Evolutionary conservation across 2,888 invertebrate species (phyloP).

Genomic region (Harmothoe impar): DNA sequence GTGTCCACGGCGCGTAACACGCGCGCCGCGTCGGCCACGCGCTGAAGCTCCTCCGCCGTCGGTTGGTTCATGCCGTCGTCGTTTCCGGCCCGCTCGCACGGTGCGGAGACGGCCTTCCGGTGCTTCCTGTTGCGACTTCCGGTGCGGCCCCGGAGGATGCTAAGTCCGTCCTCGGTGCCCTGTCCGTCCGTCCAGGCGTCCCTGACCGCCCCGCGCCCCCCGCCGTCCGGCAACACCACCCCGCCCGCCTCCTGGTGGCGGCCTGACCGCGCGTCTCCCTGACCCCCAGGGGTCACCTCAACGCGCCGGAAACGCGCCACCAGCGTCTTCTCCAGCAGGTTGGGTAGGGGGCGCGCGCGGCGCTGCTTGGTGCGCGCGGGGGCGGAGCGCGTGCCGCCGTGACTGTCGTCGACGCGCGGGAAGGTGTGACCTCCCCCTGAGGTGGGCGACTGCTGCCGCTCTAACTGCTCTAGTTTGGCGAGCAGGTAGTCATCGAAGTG

Average conservation of each 20-base stretch:
- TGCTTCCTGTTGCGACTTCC: not conserved
- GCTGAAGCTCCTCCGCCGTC: not conserved
- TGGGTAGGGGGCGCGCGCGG: not conserved
- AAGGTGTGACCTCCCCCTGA: not conserved
- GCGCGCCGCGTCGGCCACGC: not conserved
- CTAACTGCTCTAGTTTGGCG: slow-evolving; percentile 26
- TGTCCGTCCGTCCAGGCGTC: not conserved
- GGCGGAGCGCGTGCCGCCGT: not conserved
- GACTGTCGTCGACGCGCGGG: not conserved
- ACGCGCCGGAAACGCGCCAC: slow-evolving; percentile 36
- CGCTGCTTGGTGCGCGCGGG: not conserved
- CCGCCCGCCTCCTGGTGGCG: not conserved
- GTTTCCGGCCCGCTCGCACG: not conserved
- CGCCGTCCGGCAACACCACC: not conserved
- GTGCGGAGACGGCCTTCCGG: slow-evolving; percentile 38
- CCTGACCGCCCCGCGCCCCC: not conserved
- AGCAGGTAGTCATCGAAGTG: slow-evolving; percentile 56
- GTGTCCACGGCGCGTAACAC: not conserved
- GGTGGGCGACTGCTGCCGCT: not conserved
- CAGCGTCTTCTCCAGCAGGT: slow-evolving; percentile 21
- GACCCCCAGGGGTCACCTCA: not conserved
- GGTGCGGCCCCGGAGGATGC: not conserved
- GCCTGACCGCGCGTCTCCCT: not conserved
- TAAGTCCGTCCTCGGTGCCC: not conserved
- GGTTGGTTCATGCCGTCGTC: not conserved